Conservation (phyloP, 2,797 vertebrate species). For the Luscinia megarhynchos region DNA sequence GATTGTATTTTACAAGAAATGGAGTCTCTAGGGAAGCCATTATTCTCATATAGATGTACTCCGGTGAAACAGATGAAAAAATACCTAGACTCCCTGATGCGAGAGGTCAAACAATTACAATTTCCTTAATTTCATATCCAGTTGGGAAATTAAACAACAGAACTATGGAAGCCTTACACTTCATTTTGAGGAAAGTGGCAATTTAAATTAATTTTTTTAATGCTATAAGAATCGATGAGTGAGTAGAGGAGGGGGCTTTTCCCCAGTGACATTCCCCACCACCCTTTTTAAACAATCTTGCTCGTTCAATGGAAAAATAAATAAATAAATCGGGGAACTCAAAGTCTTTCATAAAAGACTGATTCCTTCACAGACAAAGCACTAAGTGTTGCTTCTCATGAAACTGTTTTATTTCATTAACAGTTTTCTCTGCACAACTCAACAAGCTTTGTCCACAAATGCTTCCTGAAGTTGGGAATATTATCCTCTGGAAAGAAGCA, state of each 20-base stretch:
- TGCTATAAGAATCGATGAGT: slow-evolving; percentile 73
- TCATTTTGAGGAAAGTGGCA: slow-evolving; percentile 77
- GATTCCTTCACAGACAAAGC: background rate
- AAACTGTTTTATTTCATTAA: background rate
- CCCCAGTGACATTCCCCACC: slow-evolving; percentile 24
- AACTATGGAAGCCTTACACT: slow-evolving; percentile 74
- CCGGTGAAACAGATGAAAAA: slow-evolving; percentile 66
- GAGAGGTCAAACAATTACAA: slow-evolving; percentile 80
- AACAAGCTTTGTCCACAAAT: background rate
- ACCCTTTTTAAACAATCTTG: slow-evolving; percentile 44
- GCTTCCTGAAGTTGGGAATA: background rate
- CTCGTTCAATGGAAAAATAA: slow-evolving; percentile 50
- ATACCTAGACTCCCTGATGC: slow-evolving; percentile 71
- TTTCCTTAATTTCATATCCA: slow-evolving; percentile 79
- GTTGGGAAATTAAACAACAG: slow-evolving; percentile 81
- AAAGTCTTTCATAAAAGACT: slow-evolving; percentile 19
- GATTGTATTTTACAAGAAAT: slow-evolving; percentile 27
- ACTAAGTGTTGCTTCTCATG: background rate
- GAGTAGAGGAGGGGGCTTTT: slow-evolving; percentile 30
- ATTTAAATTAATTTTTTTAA: slow-evolving; percentile 82
- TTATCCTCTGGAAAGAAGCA: background rate
- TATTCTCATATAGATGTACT: slow-evolving; percentile 65
- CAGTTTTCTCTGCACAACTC: background rate
- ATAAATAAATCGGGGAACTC: slow-evolving; percentile 18
- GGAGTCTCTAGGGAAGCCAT: slow-evolving; percentile 55